A percentile compares a stretch with the other conserved stretches of the same genome.
Conservation (phyloP, 2,797 vertebrate genomes). For the Muscicapa striata region DNA sequence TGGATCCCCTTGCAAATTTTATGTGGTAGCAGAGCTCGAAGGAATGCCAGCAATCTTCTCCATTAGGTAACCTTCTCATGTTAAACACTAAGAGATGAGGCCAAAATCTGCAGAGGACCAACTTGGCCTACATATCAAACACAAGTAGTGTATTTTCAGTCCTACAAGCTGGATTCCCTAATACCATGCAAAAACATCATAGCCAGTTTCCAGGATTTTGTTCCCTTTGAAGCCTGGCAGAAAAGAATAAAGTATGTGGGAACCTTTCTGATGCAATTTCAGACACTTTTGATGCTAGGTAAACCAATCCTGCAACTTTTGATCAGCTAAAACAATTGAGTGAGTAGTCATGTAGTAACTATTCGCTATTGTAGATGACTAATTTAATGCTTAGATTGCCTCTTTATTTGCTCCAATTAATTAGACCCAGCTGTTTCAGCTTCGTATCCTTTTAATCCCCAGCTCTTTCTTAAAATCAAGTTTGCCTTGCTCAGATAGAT, state of each 20-base stretch:
- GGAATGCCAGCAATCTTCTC: neutral
- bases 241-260: constrained; percentile 30
- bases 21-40: neutral
- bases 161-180: neutral
- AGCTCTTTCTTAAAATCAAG: constrained; percentile 37
- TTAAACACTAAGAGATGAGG: neutral
- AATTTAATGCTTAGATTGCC: constrained; percentile 5
- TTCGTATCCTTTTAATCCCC: neutral
- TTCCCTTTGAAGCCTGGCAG: constrained; percentile 33
- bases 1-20: neutral
- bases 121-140: neutral
- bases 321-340: neutral
- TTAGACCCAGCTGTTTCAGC: constrained; percentile 9
- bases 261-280: constrained; percentile 5
- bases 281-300: constrained; percentile 8
- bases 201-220: constrained; percentile 1
- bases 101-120: neutral
- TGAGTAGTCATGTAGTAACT: neutral
- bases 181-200: neutral
- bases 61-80: neutral
- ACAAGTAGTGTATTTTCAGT: neutral
- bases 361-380: neutral
- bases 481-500: constrained; percentile 17
- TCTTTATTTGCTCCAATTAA: constrained; percentile 33
- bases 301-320: constrained; percentile 12